Conservation (phyloP, 2,888 invertebrate genomes). For the Bembecia ichneumoniformis region DNA sequence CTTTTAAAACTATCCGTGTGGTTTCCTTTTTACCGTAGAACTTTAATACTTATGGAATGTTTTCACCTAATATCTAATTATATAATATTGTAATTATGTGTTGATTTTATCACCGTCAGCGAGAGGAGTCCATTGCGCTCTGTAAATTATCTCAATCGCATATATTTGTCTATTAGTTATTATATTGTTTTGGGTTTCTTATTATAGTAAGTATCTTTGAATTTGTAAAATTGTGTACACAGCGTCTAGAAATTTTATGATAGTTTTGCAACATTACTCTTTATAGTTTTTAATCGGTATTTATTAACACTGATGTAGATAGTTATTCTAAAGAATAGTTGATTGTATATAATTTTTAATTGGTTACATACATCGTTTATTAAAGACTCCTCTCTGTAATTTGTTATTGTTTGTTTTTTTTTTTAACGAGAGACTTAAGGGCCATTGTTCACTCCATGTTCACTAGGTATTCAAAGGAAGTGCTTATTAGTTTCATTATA, state of each 20-base stretch:
- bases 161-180: too few species aligned
- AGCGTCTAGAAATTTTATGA: too few species aligned
- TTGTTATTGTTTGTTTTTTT: slow-evolving; percentile 20
- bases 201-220: too few species aligned
- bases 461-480: slow-evolving; percentile 60
- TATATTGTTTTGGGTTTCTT: too few species aligned
- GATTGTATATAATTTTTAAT: slow-evolving; percentile 6
- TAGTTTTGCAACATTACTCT: too few species aligned
- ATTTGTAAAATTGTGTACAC: too few species aligned
- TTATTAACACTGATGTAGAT: neutral
- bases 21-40: slow-evolving; percentile 52
- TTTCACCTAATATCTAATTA: slow-evolving; percentile 31
- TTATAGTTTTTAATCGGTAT: too few species aligned
- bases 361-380: slow-evolving; percentile 6
- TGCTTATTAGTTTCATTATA: slow-evolving; percentile 70
- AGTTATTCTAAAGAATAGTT: slow-evolving; percentile 4
- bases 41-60: slow-evolving; percentile 59
- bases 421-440: slow-evolving; percentile 22
- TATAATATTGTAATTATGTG: slow-evolving; percentile 17
- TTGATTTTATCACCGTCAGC: slow-evolving; percentile 1
- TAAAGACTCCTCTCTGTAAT: slow-evolving; percentile 45
- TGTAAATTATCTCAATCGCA: too few species aligned
- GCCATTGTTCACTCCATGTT: slow-evolving; percentile 47
- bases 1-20: slow-evolving; percentile 67
- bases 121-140: slow-evolving; percentile 15